Base-by-base conservation (phyloP, 2,113 vertebrate species). In the Crypturellus undulatus region DNA sequence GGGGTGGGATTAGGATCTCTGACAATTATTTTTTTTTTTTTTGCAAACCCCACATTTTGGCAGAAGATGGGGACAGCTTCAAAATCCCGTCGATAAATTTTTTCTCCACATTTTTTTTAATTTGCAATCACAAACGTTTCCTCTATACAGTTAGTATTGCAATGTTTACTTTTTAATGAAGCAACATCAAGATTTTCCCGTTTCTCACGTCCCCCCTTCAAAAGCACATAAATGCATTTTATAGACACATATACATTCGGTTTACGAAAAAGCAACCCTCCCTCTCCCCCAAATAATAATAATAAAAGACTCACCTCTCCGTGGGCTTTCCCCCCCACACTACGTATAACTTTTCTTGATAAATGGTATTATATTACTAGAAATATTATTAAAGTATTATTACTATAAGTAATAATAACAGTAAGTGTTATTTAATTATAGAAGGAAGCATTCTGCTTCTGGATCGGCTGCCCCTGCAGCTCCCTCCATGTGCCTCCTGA, bases 301-400 rank as follows among this genome's bases (percentile, higher is more conserved):
- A 95, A 28, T 28, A 54, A 96, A 92, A 68, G 91, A 97, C 97
- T 97, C 94, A 97, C 97, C 97, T 97, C 91, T 94, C 60, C 86
- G 94, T 70, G 93, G 71, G 79, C 82, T 96, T 87, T 72, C 43
- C 92, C 92, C 47, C 90, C 8, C 79, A 85, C 93, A 91, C 97
- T 97, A 94, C 38, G 97, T 73, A 96, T 96, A 97, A 97, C 97
- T 97, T 96, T 97, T 95, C 96, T 84, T 93, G 96, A 98, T 98
- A 98, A 98, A 96, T 98, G 86, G 87, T 98, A 98, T 98, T 94
- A 90, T 97, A 98, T 98, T 97, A 98, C 96, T 98, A 98, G 94
- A 97, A 94, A 96, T 98, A 98, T 98, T 97, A 98, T 98, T 98
- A 98, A 94, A 70, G 87, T 97, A 98, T 98, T 98, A 98, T 98